Base-by-base conservation (phyloP, 2,113 vertebrate genomes). In the Hymenochirus boettgeri region DNA sequence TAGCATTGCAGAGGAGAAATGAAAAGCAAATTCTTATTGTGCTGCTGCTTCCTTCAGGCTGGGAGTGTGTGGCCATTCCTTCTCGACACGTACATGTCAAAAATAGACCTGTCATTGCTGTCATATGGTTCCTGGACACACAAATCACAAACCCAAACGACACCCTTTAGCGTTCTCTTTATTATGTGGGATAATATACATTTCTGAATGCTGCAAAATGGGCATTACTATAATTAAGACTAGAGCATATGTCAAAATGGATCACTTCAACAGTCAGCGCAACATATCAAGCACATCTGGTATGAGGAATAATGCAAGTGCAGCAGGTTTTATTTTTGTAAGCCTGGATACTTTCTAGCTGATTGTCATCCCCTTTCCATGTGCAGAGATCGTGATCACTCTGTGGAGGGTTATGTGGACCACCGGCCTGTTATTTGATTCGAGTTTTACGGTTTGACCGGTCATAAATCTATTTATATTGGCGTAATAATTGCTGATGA, bases 281-380 rank as follows among this genome's bases (percentile, higher is more conserved):
- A 19, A 35, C 19, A 57, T 57, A 35, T 57, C 54, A 35, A n/a
- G 54, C 29, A 53, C 64, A 42, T 57, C 64, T 67, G 46, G 35
- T 67, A 51, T 51, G 46, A 51, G 11, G 47, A 17, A 46, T 45
- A 46, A 5, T 51, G 46, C 54, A 25, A 12, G 21, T 46, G 18
- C 31, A 59, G 64, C 45, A 59, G n/a, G 25, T 39, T 55, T 67
- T 67, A 59, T 58, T 67, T 67, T 42, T 51, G 64, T 25, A 52
- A 47, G 10, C 22, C 21, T 33, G 12, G 29, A 18, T 29, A 22
- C 29, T n/a, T 42, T n/a, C 42, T 51, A 21, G 19, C 31, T 35
- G 11, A 19, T 21, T 37, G 33, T 22, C 21, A 35, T 9, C 29
- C n/a, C 12, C 21, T 35, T 57, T 5, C 19, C 29, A 11, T 13